These are phyloP conservation scores for Paracentrotus lividus DNA, from an alignment of 53 echinoderm and acorn worm genomes.

Conservation along the genomic window DNA sequence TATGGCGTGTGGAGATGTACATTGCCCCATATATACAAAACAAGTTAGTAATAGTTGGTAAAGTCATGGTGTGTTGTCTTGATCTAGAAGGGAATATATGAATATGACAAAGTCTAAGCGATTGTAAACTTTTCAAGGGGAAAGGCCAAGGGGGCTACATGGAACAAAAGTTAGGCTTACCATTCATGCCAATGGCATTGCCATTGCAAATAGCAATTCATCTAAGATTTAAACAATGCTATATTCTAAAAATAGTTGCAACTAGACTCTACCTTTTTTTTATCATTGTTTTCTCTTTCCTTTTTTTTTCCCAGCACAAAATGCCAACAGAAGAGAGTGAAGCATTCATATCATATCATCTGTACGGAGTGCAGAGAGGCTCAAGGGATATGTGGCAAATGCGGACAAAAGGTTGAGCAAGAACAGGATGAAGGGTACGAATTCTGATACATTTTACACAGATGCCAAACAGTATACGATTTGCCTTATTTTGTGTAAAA, in stretches of 20 bases:
- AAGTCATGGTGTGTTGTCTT: too few species aligned
- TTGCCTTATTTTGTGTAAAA: too few species aligned
- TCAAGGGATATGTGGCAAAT: conserved; percentile 83
- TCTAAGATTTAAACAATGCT: neutral
- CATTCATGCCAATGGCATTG: neutral
- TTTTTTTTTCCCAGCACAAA: conserved; percentile 78
- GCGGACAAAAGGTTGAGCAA: conserved; percentile 69
- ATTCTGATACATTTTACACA: too few species aligned
- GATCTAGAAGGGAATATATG: too few species aligned
- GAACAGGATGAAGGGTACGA: conserved; percentile 69
- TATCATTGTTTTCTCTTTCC: neutral
- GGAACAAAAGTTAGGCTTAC: neutral
- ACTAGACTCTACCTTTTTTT: neutral
- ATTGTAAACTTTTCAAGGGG: too few species aligned
- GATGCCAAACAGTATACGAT: too few species aligned
- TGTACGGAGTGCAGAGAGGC: conserved; percentile 81
- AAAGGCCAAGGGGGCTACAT: neutral
- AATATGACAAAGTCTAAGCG: too few species aligned
- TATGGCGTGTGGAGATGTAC: neutral
- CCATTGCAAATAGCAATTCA: neutral
- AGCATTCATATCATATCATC: conserved; percentile 86
- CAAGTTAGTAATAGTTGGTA: neutral
- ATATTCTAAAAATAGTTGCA: neutral
- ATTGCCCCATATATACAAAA: conserved; percentile 40
- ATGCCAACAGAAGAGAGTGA: conserved; percentile 85